Base-by-base conservation (phyloP, 2,888 invertebrate genomes). In the Lycophotia porphyrea region DNA sequence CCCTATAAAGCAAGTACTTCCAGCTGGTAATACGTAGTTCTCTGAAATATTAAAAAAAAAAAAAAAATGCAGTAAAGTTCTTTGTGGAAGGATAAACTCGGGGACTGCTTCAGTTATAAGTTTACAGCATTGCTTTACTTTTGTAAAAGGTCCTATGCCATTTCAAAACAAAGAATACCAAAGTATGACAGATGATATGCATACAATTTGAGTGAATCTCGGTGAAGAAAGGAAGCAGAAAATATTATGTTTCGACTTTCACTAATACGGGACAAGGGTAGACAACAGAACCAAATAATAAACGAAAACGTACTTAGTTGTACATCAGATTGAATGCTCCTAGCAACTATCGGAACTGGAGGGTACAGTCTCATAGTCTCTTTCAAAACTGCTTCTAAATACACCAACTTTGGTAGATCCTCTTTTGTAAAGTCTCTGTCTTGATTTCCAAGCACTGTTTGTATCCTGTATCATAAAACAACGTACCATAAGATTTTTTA, bases 1-100 rank as follows among this genome's bases (percentile, higher is more conserved):
- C 36, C 90, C 87, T 74, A 92, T 72, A 61, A 92, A 73, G 70
- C 92, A 92, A 0, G 90, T 89, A 5, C 90, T 78, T 4, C 92
- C 92, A 15, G 91, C 88, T 71, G 88, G 84, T 24, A 94, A 70
- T 0, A 65, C 27, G 27, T 70, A 77, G 27, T 81, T 70, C 24
- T 72, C 82, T 76, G 52, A 15, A 81, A 81, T 13, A 34, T 24
- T 5, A 24, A n/a, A n/a, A n/a, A n/a, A 3, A 9, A 24, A 24
- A 61, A 61, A 5, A 11, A 11, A 11, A 34, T 34, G 11, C 0
- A 24, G 24, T 36, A 11, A 36, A 21, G 60, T 5, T 36, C 34
- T 11, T 47, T 21, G 44, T 7, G 15, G 27, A 27, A 5, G 52
- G n/a, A 52, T n/a, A 13, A 1, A 27, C 27, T 15, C 55, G 27